Evolutionary conservation across 2,797 vertebrate genomes (phyloP).

Genomic region (Acipenser transmontanus): DNA sequence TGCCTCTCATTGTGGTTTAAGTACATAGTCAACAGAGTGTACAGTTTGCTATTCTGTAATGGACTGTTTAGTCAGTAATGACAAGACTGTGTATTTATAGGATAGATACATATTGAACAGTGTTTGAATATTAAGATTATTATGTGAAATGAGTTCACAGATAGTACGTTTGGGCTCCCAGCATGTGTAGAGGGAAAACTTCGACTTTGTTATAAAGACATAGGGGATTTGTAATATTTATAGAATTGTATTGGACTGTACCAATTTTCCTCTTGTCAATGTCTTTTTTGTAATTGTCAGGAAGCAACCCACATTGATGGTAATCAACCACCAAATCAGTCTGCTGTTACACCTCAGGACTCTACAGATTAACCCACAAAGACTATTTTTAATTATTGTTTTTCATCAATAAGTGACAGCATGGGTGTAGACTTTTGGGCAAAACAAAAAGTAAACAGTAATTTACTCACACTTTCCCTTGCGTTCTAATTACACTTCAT

Average conservation of each 20-base stretch:
- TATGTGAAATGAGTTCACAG: conserved; percentile 10
- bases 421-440: no score
- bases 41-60: conserved; percentile 3
- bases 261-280: conserved; percentile 1
- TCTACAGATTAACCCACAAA: conserved; percentile 7
- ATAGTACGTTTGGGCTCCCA: conserved; percentile 12
- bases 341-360: neutral
- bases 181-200: conserved; percentile 6
- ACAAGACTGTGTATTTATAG: neutral
- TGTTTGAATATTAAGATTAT: conserved; percentile 12
- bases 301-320: neutral
- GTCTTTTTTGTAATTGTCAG: neutral
- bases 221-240: conserved; percentile 2
- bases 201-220: conserved; percentile 10
- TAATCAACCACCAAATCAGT: neutral
- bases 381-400: conserved; percentile 8
- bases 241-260: conserved; percentile 2
- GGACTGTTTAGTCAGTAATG: conserved; percentile 12
- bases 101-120: neutral
- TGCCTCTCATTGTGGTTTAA: conserved; percentile 7
- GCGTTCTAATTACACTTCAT: no score
- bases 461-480: neutral
- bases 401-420: neutral
- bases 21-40: conserved; percentile 8
- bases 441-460: neutral